These are phyloP conservation scores for Cotesia congregata DNA, from an alignment of 2,888 invertebrate species.

Conservation along the genomic window DNA sequence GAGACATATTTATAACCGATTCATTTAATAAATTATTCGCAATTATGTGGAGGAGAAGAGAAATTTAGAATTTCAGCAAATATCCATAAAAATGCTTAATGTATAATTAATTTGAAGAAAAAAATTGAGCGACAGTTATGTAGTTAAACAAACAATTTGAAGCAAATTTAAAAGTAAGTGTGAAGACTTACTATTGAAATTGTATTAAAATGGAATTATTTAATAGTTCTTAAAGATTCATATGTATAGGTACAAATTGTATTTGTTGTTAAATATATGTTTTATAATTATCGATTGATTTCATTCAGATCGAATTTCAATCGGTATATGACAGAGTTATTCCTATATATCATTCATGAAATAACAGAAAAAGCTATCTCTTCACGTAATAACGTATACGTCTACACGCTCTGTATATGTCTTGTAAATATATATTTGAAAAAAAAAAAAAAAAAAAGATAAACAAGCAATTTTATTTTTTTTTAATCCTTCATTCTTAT, in stretches of 20 bases:
- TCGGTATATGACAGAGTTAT: not conserved
- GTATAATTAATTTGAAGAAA: not conserved
- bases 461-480: constrained; percentile 22
- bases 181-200: not conserved
- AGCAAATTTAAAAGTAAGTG: constrained; percentile 28
- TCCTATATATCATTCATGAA: constrained; percentile 38
- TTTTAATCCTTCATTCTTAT: constrained; percentile 12
- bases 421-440: constrained; percentile 68
- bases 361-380: constrained; percentile 48
- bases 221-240: not conserved
- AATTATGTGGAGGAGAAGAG: constrained; percentile 35
- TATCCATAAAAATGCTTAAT: not conserved
- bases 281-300: too few relatives aligned
- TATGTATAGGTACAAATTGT: too few relatives aligned
- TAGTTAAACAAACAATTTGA: constrained; percentile 25
- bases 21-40: constrained; percentile 55
- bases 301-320: too few relatives aligned
- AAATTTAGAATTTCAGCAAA: not conserved
- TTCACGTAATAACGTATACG: constrained; percentile 58
- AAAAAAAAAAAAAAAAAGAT: constrained; percentile 43
- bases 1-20: constrained; percentile 50
- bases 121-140: not conserved
- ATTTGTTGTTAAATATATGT: too few relatives aligned
- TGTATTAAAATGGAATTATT: not conserved
- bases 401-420: constrained; percentile 67